These are phyloP conservation scores for Halichoeres trimaculatus DNA, from an alignment of 2,113 vertebrate species.

Conservation along the genomic window DNA sequence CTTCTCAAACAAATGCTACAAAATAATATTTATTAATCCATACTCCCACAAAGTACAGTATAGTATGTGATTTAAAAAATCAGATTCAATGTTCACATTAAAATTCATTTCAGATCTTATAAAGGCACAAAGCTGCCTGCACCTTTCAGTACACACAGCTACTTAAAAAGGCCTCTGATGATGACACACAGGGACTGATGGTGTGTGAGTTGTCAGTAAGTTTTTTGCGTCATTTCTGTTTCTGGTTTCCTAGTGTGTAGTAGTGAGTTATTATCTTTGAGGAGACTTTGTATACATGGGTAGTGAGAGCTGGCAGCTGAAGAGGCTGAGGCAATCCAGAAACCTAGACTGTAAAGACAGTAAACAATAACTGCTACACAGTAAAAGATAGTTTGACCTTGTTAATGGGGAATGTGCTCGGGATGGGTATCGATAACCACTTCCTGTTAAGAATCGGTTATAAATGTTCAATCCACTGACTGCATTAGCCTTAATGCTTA, in stretches of 20 bases:
- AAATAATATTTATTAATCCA: constrained; percentile 78
- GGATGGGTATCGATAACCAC: too few relatives aligned
- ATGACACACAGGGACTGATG: background rate
- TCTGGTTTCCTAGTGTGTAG: background rate
- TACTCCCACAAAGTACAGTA: constrained; percentile 55
- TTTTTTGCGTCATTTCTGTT: too few relatives aligned
- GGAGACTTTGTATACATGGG: background rate
- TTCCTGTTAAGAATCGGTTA: too few relatives aligned
- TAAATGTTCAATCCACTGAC: too few relatives aligned
- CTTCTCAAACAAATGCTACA: constrained; percentile 62
- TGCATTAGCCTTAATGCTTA: too few relatives aligned
- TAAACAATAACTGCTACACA: too few relatives aligned
- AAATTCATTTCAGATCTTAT: constrained; percentile 5
- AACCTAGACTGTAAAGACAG: background rate
- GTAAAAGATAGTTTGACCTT: too few relatives aligned
- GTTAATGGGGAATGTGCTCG: too few relatives aligned
- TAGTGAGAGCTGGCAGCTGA: background rate
- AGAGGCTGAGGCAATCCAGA: background rate
- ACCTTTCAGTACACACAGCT: constrained; percentile 8
- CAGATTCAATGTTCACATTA: constrained; percentile 39
- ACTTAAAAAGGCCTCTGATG: background rate
- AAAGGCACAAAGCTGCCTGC: constrained; percentile 1
- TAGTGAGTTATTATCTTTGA: too few relatives aligned
- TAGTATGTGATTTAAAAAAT: constrained; percentile 61
- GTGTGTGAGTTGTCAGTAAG: background rate